Percentiles rank a stretch among this genome's conserved stretches.
phyloP scores from a whole-genome alignment of 35 echinoderm and acorn worm species.

The Apostichopus japonicus region DNA sequence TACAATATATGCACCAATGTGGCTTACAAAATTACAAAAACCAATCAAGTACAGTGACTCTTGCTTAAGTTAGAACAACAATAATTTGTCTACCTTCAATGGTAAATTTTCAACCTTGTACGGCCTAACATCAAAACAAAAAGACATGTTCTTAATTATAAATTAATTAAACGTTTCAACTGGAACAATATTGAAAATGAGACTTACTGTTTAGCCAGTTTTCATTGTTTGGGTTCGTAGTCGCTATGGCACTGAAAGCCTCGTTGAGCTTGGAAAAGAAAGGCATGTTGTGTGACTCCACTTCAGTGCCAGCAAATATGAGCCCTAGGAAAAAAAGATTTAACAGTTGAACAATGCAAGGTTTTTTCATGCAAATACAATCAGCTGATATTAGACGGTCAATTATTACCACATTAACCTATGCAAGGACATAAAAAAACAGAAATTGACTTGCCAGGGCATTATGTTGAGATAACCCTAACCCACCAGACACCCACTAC shows the following conservation, averaged over 20 bases:
- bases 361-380: neutral
- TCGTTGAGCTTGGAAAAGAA: neutral
- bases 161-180: too few species aligned
- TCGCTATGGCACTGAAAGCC: neutral
- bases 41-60: too few species aligned
- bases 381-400: neutral
- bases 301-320: neutral
- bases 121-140: too few species aligned
- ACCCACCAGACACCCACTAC: neutral
- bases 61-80: too few species aligned
- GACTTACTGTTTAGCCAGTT: conserved; percentile 34
- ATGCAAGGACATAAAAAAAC: neutral
- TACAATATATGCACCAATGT: too few species aligned
- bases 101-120: too few species aligned
- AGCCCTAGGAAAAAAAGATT: neutral
- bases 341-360: neutral
- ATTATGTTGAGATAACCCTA: neutral
- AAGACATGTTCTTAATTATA: too few species aligned
- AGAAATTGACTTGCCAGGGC: neutral
- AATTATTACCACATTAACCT: neutral
- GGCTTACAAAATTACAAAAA: too few species aligned
- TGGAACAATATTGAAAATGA: neutral
- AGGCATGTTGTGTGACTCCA: neutral
- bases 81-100: too few species aligned
- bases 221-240: neutral